Base-by-base conservation (phyloP, 2,888 invertebrate genomes). In the Dendrolimus pini region DNA sequence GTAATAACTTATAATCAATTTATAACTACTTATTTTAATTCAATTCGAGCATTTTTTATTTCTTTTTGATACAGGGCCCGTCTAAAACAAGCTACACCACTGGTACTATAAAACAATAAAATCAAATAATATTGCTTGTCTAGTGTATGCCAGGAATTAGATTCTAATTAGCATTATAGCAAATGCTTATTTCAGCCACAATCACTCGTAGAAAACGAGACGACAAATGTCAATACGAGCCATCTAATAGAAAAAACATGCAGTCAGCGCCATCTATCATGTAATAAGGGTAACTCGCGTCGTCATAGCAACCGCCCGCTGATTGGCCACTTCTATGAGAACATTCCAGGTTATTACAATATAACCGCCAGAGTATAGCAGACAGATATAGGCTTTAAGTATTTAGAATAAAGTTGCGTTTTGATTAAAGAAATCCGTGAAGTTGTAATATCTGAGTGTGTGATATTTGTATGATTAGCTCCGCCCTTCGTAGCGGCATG, bases 401-500 rank as follows among this genome's bases (percentile, higher is more conserved):
- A 1, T 56, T 55, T n/a, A 1, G 0, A 0, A 41, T 79, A 82
- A 71, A 72, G 81, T 71, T 73, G 64, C 67, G 71, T 80, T 83
- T 75, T 60, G 67, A 67, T 72, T 65, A 61, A 63, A 47, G 18
- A 47, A 55, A 56, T 56, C 55, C 53, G 63, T 56, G 59, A 56
- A 59, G 67, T 71, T 78, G 64, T 65, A 63, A 62, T 65, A 68
- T 67, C 72, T 61, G 58, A 55, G 60, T 69, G 68, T 61, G 59
- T 62, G 62, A 55, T 62, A 58, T 65, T 68, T 63, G 67, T 76
- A 64, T 83, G 81, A 85, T 85, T 88, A 87, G 88, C 84, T 74
- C 87, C 89, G 88, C 89, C 89, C 84, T 81, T 75, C 81, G 72
- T 70, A 73, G 78, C 67, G 82, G 80, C 83, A 89, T 89, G 89